phyloP scores from a whole-genome alignment of 2,113 vertebrate species.

The Glaucomys volans region DNA sequence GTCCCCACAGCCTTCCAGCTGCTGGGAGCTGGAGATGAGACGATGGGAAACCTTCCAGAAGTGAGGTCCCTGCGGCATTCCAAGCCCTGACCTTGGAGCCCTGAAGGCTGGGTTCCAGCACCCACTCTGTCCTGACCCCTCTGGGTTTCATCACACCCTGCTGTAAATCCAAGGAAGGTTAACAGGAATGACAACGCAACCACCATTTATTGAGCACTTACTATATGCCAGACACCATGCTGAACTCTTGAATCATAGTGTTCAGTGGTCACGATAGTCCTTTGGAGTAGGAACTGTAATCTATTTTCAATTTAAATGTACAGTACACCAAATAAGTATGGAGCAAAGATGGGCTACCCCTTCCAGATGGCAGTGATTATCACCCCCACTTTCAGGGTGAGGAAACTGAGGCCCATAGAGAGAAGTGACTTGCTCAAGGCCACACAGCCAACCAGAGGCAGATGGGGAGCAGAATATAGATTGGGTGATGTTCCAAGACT shows the following conservation, averaged over 20 bases:
- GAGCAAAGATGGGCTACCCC: neutral
- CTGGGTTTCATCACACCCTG: neutral
- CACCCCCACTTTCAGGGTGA: neutral
- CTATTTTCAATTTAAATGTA: neutral
- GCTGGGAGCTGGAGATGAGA: accelerated
- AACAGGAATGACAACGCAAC: neutral
- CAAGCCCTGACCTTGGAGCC: neutral
- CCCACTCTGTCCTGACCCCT: neutral
- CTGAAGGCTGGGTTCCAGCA: neutral
- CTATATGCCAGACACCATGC: too few species aligned
- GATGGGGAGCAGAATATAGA: neutral
- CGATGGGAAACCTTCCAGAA: neutral
- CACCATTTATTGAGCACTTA: neutral
- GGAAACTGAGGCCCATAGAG: conserved; percentile 8
- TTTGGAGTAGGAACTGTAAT: neutral
- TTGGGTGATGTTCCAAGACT: neutral
- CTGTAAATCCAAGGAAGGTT: neutral
- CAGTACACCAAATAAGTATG: neutral
- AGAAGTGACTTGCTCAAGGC: neutral
- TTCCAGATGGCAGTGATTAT: neutral
- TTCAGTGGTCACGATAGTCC: neutral
- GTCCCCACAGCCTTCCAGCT: neutral
- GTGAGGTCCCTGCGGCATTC: neutral
- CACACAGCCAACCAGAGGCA: neutral
- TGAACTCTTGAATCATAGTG: neutral